Percentiles rank a stretch among this genome's conserved stretches.
Evolutionary conservation across 1,140 invertebrate genomes (phyloP).

Genomic region (Cydia pomonella): DNA sequence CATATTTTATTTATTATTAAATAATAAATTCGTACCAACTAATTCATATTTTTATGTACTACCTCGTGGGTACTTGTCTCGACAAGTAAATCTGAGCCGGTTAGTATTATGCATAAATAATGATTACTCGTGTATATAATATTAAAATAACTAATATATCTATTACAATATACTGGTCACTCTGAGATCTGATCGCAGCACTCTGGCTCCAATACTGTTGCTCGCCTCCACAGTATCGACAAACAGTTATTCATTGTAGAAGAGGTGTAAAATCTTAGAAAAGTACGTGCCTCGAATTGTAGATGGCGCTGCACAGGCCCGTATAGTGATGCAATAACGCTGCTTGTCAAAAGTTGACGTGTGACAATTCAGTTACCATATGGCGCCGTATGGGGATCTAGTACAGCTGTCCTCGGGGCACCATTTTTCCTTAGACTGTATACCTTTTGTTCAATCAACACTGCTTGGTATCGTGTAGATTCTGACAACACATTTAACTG

Average conservation of each 20-base stretch:
- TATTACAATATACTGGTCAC: constrained; percentile 71
- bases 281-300: background rate
- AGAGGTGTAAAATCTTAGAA: background rate
- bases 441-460: no score
- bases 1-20: constrained; percentile 47
- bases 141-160: constrained; percentile 44
- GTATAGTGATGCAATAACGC: no score
- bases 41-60: constrained; percentile 58
- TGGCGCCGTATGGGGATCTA: no score
- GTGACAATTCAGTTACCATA: no score
- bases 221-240: background rate
- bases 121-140: constrained; percentile 51
- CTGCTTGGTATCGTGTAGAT: no score
- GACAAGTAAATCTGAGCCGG: constrained; percentile 42
- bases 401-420: no score
- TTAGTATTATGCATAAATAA: constrained; percentile 51
- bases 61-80: constrained; percentile 44
- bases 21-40: constrained; percentile 68
- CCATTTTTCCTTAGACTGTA: no score
- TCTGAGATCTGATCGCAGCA: constrained; percentile 70
- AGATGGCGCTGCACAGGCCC: no score
- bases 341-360: no score
- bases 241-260: background rate
- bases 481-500: no score
- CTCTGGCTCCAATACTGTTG: constrained; percentile 59